Percentiles rank a stretch among this genome's conserved stretches.
Evolutionary conservation across 2,797 vertebrate genomes (phyloP).

Genomic region (Anguilla anguilla): DNA sequence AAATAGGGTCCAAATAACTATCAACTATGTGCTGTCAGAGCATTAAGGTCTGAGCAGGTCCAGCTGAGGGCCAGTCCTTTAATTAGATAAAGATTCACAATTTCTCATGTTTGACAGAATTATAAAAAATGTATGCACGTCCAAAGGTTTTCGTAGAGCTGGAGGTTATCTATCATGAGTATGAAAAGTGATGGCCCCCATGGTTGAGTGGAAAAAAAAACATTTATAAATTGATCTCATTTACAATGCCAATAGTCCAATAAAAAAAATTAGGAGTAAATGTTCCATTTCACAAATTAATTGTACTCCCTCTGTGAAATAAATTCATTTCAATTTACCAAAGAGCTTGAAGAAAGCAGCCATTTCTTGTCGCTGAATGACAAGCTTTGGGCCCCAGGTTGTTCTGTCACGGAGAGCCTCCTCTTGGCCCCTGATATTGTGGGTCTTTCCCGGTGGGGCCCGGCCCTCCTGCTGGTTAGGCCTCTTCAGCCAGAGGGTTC

Average conservation of each 20-base stretch:
- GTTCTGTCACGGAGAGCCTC: constrained; percentile 50
- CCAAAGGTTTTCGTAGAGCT: background rate
- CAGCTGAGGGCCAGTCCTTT: background rate
- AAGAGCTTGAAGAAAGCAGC: constrained; percentile 88
- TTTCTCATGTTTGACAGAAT: background rate
- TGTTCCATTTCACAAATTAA: background rate
- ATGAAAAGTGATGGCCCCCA: background rate
- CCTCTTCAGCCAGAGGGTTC: constrained; percentile 67
- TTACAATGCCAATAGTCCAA: background rate
- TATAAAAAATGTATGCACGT: background rate
- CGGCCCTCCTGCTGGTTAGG: constrained; percentile 63
- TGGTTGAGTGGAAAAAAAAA: background rate
- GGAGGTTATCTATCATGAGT: background rate
- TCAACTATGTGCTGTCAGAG: background rate
- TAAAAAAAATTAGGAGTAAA: background rate
- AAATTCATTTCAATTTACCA: constrained; percentile 70
- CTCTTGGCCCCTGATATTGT: constrained; percentile 44
- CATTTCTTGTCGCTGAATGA: constrained; percentile 90
- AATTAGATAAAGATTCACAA: no score
- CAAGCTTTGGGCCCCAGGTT: constrained; percentile 67
- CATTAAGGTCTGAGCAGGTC: background rate
- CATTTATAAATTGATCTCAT: background rate
- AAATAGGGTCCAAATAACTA: background rate
- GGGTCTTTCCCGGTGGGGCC: constrained; percentile 65
- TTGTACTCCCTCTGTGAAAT: background rate